Conservation (phyloP, 2,797 vertebrate species). For the Arrhamphus sclerolepis region DNA sequence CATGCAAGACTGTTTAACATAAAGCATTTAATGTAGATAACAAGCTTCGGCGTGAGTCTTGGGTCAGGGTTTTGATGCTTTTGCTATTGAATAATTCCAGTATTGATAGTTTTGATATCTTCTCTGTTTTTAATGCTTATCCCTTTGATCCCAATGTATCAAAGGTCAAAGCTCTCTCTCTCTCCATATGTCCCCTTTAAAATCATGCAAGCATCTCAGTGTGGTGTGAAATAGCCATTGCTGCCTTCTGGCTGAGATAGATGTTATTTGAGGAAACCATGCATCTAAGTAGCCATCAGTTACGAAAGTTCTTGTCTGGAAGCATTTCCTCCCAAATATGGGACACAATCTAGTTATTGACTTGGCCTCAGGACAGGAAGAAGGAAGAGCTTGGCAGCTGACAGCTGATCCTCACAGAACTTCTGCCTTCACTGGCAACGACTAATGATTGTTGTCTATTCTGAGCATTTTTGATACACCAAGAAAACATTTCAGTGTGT, state of each 20-base stretch:
- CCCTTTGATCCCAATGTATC: too few relatives aligned
- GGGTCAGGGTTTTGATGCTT: too few relatives aligned
- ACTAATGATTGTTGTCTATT: conserved; percentile 48
- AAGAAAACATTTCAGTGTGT: conserved; percentile 31
- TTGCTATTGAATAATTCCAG: conserved; percentile 33
- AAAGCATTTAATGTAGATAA: not conserved
- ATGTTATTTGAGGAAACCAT: conserved; percentile 22
- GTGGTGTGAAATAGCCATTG: not conserved
- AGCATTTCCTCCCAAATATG: conserved; percentile 39
- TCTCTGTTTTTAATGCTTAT: not conserved
- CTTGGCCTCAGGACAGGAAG: conserved; percentile 52
- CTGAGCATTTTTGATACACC: conserved; percentile 29
- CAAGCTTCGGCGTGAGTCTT: not conserved
- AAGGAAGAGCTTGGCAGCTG: conserved; percentile 27
- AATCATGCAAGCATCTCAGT: not conserved
- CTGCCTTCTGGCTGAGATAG: conserved; percentile 16
- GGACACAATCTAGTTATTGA: conserved; percentile 35
- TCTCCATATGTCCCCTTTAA: not conserved
- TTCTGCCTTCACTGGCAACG: conserved; percentile 20
- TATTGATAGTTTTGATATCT: not conserved
- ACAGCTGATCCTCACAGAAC: conserved; percentile 69
- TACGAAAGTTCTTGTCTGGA: conserved; percentile 31
- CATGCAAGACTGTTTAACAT: not conserved
- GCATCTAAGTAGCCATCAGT: conserved; percentile 24
- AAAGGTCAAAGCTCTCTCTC: too few relatives aligned